phyloP scores from a whole-genome alignment of 2,113 vertebrate species.

The Cottus gobio region DNA sequence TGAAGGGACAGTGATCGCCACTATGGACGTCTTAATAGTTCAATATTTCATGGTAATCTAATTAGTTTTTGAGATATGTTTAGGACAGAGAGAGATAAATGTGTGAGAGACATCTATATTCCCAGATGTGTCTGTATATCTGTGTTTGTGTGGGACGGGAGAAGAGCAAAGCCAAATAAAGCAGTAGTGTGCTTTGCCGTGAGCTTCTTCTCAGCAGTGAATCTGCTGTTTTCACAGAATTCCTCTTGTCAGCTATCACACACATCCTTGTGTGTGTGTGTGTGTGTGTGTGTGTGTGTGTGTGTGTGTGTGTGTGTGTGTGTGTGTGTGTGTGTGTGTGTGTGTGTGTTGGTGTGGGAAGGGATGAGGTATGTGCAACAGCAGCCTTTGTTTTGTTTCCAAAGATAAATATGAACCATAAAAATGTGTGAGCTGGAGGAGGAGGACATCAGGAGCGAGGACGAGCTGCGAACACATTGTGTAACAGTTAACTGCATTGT shows the following conservation, averaged over 20 bases:
- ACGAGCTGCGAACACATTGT: conserved; percentile 14
- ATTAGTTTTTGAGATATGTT: not conserved
- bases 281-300: not conserved
- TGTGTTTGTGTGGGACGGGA: conserved; percentile 2
- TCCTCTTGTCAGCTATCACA: conserved; percentile 3
- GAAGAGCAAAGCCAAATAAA: conserved; percentile 1
- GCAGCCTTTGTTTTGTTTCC: conserved; percentile 50
- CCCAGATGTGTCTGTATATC: conserved; percentile 10
- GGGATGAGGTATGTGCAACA: conserved; percentile 8
- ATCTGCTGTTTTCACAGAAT: conserved; percentile 26
- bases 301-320: conserved; percentile 20
- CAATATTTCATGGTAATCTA: not conserved
- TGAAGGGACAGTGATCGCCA: too few relatives aligned
- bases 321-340: not conserved
- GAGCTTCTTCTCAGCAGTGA: conserved; percentile 15
- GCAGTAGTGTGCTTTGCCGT: not conserved
- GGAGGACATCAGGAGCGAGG: conserved; percentile 10
- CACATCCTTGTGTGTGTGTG: conserved; percentile 8
- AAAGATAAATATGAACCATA: conserved; percentile 43
- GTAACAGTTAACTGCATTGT: conserved; percentile 6
- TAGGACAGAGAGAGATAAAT: not conserved
- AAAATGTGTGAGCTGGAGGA: conserved; percentile 34
- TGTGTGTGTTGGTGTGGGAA: conserved; percentile 7
- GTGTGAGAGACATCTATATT: not conserved
- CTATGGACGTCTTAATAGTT: too few relatives aligned